Percentiles rank a stretch among this genome's conserved stretches.
phyloP scores from a whole-genome alignment of 1,140 invertebrate species.

The Scaptomyza hsui region DNA sequence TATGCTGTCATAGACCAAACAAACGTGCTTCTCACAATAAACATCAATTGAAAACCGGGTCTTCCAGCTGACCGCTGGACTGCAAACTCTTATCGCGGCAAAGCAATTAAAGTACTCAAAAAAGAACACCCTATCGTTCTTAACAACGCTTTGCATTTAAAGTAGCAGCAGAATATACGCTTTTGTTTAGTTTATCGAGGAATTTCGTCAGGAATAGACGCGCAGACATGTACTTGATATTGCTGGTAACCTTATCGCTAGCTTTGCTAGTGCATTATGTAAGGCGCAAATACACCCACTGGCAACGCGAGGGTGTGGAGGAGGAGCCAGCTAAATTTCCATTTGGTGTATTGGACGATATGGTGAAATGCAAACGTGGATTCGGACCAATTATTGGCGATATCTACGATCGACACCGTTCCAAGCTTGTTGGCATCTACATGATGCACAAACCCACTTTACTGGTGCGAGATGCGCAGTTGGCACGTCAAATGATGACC shows the following conservation, averaged over 20 bases:
- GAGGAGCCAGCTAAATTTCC: conserved; percentile 61
- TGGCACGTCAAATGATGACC: conserved; percentile 84
- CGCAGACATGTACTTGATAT: conserved; percentile 39
- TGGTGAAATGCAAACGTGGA: conserved; percentile 38
- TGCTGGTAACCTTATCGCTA: conserved; percentile 18
- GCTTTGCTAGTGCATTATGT: conserved; percentile 35
- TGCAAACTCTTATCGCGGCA: not conserved
- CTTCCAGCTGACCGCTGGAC: not conserved
- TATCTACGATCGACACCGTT: conserved; percentile 51
- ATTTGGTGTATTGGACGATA: conserved; percentile 52
- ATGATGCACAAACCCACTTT: conserved; percentile 73
- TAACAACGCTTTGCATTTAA: not conserved
- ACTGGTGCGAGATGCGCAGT: conserved; percentile 84
- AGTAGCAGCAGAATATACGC: not conserved
- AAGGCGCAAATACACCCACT: conserved; percentile 54
- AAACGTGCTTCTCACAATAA: not conserved
- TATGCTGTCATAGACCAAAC: too few species aligned
- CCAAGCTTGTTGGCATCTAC: conserved; percentile 71
- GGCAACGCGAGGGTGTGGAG: conserved; percentile 60
- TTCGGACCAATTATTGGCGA: conserved; percentile 61
- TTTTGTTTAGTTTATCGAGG: conserved; percentile 12
- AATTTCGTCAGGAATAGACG: not conserved
- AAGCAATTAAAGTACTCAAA: not conserved
- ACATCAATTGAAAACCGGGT: conserved; percentile 12
- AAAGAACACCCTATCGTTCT: not conserved